Evolutionary conservation across 2,797 vertebrate species (phyloP).

Genomic region (Pterois miles): DNA sequence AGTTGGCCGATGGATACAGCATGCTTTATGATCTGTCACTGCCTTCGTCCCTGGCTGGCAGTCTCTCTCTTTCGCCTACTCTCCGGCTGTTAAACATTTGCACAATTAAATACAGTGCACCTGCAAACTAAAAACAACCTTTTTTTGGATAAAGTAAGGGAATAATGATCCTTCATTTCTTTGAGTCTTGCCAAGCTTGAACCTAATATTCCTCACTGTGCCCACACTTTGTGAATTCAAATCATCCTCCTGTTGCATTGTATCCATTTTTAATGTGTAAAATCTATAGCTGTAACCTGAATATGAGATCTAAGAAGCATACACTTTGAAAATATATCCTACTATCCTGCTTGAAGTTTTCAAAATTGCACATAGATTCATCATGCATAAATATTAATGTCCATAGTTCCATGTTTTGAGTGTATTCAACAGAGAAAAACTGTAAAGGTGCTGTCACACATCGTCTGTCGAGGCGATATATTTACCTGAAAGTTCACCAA

Average conservation of each 20-base stretch:
- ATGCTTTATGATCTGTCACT: not conserved
- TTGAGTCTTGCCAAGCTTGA: conserved; percentile 1
- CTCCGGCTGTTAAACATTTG: not conserved
- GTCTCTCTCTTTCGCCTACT: not conserved
- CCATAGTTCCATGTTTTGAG: not conserved
- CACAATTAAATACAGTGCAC: not conserved
- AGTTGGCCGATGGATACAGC: conserved; percentile 4
- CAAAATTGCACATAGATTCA: not conserved
- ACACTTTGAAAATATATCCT: not conserved
- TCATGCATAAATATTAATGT: not conserved
- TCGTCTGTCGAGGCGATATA: not conserved
- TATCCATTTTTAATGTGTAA: conserved; percentile 1
- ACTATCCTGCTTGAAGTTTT: not conserved
- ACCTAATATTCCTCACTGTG: not conserved
- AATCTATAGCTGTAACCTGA: conserved; percentile 24
- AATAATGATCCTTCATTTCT: not conserved
- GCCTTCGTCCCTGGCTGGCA: not conserved
- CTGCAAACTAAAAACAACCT: not conserved
- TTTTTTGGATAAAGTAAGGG: not conserved
- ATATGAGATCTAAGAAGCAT: conserved; percentile 30
- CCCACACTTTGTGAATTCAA: conserved; percentile 17
- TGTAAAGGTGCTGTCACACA: not conserved
- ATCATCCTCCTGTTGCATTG: not conserved
- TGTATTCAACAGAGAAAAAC: not conserved
- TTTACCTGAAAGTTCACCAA: not conserved